phyloP scores from a whole-genome alignment of 1,140 invertebrate species.

The Drosophila sp. region DNA sequence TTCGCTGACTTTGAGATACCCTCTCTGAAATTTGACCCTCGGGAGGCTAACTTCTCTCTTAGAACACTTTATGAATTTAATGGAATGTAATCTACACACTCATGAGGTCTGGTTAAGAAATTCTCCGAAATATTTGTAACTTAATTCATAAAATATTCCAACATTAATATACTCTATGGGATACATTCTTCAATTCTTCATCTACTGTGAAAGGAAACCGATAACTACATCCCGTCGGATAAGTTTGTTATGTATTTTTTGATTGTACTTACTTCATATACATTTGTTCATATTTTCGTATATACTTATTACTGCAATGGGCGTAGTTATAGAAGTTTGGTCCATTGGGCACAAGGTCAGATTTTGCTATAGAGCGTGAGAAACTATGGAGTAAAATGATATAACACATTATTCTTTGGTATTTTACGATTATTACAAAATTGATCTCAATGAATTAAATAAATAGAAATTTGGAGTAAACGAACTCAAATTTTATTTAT shows the following conservation, averaged over 20 bases:
- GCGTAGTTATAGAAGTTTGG: slow-evolving; percentile 32
- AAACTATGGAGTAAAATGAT: neutral
- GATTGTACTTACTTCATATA: neutral
- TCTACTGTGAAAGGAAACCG: slow-evolving; percentile 35
- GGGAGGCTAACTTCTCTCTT: too few relatives aligned
- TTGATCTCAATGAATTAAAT: too few relatives aligned
- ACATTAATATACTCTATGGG: too few relatives aligned
- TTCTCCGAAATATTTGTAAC: too few relatives aligned
- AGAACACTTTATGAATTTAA: too few relatives aligned
- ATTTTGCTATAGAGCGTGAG: neutral
- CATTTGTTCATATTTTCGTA: neutral
- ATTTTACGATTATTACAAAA: too few relatives aligned
- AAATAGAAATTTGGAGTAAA: too few relatives aligned
- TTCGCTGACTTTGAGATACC: neutral
- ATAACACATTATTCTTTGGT: too few relatives aligned
- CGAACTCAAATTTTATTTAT: too few relatives aligned
- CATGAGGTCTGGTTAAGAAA: too few relatives aligned
- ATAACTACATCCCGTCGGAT: slow-evolving; percentile 46
- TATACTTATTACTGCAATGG: slow-evolving; percentile 27
- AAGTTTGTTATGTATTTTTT: slow-evolving; percentile 8
- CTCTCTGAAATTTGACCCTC: neutral
- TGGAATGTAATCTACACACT: too few relatives aligned
- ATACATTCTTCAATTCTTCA: slow-evolving; percentile 2
- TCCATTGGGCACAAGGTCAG: slow-evolving; percentile 49
- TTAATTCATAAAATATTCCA: too few relatives aligned